Percentiles rank a stretch among this genome's conserved stretches.
phyloP scores from a whole-genome alignment of 1,140 invertebrate species.

The Monomorium pharaonis region DNA sequence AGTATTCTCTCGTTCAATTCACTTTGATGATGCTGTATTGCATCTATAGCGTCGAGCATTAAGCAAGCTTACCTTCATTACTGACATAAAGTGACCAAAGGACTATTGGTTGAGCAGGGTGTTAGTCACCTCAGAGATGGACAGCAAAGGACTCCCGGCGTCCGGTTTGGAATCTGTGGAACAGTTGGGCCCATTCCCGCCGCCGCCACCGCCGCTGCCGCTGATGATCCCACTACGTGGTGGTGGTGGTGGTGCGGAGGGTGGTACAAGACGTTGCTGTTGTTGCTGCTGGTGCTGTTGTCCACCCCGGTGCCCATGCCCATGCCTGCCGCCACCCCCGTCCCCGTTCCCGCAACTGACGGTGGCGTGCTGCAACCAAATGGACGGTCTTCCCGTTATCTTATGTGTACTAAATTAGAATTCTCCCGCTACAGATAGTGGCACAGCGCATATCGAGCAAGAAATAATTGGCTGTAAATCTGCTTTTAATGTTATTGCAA shows the following conservation, averaged over 20 bases:
- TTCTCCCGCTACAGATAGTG: neutral
- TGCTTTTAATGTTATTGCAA: neutral
- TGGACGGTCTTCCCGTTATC: constrained; percentile 73
- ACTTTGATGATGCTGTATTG: neutral
- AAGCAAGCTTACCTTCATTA: constrained; percentile 68
- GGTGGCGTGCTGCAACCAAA: constrained; percentile 84
- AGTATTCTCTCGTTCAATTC: neutral
- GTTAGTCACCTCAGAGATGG: constrained; percentile 94
- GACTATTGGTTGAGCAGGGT: constrained; percentile 90
- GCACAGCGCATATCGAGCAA: neutral
- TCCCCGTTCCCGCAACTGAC: constrained; percentile 80
- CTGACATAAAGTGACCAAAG: constrained; percentile 64
- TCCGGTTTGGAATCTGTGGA: constrained; percentile 87
- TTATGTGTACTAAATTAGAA: constrained; percentile 44
- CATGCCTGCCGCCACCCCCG: constrained; percentile 78
- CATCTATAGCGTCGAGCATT: neutral
- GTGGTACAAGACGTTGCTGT: constrained; percentile 79
- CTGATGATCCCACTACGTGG: constrained; percentile 80
- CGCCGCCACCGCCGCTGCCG: constrained; percentile 74
- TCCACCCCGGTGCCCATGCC: constrained; percentile 74
- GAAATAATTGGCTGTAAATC: neutral
- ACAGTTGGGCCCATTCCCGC: constrained; percentile 82
- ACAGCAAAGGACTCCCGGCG: constrained; percentile 91
- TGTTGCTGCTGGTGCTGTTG: constrained; percentile 80
- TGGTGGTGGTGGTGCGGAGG: constrained; percentile 77